Base-by-base conservation (phyloP, 2,888 invertebrate species). In the Ophion ellenae region DNA sequence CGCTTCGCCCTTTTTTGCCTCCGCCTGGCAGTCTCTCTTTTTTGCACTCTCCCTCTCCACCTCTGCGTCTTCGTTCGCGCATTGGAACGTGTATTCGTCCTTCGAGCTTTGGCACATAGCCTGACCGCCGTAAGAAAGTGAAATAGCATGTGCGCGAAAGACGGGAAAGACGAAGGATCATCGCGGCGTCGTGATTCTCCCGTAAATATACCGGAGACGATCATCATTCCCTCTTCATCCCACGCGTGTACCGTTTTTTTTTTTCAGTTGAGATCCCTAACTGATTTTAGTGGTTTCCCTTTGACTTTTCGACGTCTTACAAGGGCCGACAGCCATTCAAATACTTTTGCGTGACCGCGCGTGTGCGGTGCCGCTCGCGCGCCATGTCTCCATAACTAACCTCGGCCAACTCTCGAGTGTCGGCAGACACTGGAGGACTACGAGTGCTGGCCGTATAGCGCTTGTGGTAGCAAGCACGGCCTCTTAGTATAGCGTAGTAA, bases 221-320 rank as follows among this genome's bases (percentile, higher is more conserved):
- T 87, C 84, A 76, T 86, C 86, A 77, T 81, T 84, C 83, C 66
- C 73, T 85, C 88, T 88, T 67, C 81, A 87, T 90, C 86, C 87
- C 86, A 88, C 88, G 89, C 67, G 53, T 61, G 47, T 47, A 59
- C 59, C 32, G 17, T n/a, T 88, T 90, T 92, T 10, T 61, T 20
- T 88, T 90, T 92, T 20, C 24, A 93, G 93, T 94, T 93, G 92
- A 94, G 93, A 93, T 93, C 93, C 93, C 92, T 92, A 93, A 93
- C 93, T 92, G 93, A 94, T 94, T 94, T 93, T 93, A 93, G 93
- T 93, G 92, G 92, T 93, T 94, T 94, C 91, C 90, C 92, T 93
- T 93, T 93, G 93, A 93, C 94, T 94, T 93, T 94, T 93, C 92
- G 94, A 94, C 92, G 90, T 93, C 91, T 93, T 92, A 93, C 93